These are phyloP conservation scores for Oligia strigilis DNA, from an alignment of 2,888 invertebrate genomes.

Conservation along the genomic window DNA sequence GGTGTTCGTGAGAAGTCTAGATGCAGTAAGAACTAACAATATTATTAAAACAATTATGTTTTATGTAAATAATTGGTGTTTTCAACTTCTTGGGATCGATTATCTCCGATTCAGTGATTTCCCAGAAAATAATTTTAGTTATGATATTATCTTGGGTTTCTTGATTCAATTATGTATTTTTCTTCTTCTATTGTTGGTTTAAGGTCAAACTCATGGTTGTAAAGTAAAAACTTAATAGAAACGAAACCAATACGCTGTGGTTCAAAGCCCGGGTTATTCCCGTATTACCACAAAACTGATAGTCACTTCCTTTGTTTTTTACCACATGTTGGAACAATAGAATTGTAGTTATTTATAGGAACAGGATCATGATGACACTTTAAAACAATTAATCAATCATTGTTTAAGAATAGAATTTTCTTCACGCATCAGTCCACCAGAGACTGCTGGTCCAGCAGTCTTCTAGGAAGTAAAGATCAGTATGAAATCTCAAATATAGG, in stretches of 20 bases:
- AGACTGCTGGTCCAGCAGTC: not conserved
- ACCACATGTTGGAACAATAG: conserved; percentile 15
- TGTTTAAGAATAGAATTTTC: not conserved
- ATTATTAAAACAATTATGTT: conserved; percentile 42
- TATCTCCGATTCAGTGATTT: conserved; percentile 23
- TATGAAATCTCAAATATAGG: conserved; percentile 5
- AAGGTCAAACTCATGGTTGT: conserved; percentile 21
- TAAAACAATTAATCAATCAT: not conserved
- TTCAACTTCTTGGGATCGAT: not conserved
- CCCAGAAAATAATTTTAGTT: conserved; percentile 13
- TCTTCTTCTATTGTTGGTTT: not conserved
- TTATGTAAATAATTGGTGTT: conserved; percentile 27
- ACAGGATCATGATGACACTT: conserved; percentile 5
- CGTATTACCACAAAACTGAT: conserved; percentile 45
- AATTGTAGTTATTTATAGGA: conserved; percentile 32
- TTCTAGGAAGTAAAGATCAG: conserved; percentile 9
- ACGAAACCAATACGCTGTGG: not conserved
- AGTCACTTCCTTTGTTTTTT: conserved; percentile 43
- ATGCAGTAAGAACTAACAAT: conserved; percentile 4
- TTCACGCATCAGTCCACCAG: not conserved
- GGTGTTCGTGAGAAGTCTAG: conserved; percentile 11
- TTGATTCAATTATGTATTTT: conserved; percentile 1
- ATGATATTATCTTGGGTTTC: conserved; percentile 22
- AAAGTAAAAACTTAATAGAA: conserved; percentile 11
- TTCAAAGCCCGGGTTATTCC: conserved; percentile 42